phyloP scores from a whole-genome alignment of 2,113 vertebrate species.

The Salvelinus fontinalis region DNA sequence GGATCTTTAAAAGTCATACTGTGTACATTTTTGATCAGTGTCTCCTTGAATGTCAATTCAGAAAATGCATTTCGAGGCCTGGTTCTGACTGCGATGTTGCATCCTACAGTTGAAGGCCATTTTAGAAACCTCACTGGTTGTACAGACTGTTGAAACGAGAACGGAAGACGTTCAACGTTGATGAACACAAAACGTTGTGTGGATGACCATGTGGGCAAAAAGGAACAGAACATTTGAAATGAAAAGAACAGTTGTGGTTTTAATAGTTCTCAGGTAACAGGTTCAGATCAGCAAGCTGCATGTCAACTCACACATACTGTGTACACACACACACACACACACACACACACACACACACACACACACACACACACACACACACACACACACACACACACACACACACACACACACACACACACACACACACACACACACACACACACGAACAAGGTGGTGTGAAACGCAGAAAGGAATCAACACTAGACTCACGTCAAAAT shows the following conservation, averaged over 20 bases:
- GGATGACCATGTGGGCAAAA: conserved; percentile 14
- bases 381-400: too few relatives aligned
- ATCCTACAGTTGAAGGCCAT: too few relatives aligned
- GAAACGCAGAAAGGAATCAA: neutral
- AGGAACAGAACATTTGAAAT: conserved; percentile 37
- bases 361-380: too few relatives aligned
- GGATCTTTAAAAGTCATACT: too few relatives aligned
- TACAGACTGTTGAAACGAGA: too few relatives aligned
- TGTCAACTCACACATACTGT: conserved; percentile 33
- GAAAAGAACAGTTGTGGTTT: conserved; percentile 54
- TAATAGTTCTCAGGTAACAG: conserved; percentile 61
- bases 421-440: neutral
- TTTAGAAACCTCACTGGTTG: too few relatives aligned
- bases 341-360: too few relatives aligned
- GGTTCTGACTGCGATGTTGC: conserved; percentile 1
- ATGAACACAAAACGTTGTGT: neutral
- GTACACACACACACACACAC: conserved; percentile 31
- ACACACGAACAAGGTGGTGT: conserved; percentile 1
- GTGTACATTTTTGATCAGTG: too few relatives aligned
- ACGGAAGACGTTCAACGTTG: too few relatives aligned
- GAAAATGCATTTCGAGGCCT: too few relatives aligned
- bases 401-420: too few relatives aligned
- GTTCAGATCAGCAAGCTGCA: conserved; percentile 49
- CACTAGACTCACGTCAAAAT: conserved; percentile 4
- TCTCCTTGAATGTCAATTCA: too few relatives aligned